Percentiles rank a stretch among this genome's conserved stretches.
These are phyloP conservation scores for Rhinoptilus africanus DNA, from an alignment of 2,113 vertebrate genomes.

Conservation along the genomic window DNA sequence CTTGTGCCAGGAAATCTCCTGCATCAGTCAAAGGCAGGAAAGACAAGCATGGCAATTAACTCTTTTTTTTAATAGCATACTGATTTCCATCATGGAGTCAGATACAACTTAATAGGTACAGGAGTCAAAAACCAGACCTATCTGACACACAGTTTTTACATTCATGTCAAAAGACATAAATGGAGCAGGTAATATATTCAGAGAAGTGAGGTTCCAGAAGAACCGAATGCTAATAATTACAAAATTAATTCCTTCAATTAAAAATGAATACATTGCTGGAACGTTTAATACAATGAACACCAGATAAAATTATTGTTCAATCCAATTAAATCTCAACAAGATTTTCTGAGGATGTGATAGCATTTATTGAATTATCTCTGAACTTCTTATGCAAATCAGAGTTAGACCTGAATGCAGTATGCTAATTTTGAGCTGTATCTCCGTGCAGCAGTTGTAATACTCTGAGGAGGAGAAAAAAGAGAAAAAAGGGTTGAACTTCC, in stretches of 20 bases:
- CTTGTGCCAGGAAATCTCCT: neutral
- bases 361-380: slow-evolving; percentile 57
- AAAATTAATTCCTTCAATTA: slow-evolving; percentile 62
- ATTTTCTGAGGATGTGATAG: slow-evolving; percentile 12
- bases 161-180: neutral
- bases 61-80: neutral
- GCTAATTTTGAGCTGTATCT: neutral
- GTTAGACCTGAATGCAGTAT: neutral
- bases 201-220: neutral
- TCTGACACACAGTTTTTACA: neutral
- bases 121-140: neutral
- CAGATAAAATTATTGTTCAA: slow-evolving; percentile 51
- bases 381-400: slow-evolving; percentile 33
- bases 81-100: neutral
- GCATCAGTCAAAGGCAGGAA: neutral
- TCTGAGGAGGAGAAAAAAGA: neutral
- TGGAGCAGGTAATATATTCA: neutral
- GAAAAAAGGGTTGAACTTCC: neutral
- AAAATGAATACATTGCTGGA: slow-evolving; percentile 44
- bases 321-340: slow-evolving; percentile 61
- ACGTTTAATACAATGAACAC: slow-evolving; percentile 6
- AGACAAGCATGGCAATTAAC: neutral
- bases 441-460: neutral
- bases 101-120: neutral
- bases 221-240: neutral